phyloP scores from a whole-genome alignment of 2,113 vertebrate genomes.

The Sander vitreus region DNA sequence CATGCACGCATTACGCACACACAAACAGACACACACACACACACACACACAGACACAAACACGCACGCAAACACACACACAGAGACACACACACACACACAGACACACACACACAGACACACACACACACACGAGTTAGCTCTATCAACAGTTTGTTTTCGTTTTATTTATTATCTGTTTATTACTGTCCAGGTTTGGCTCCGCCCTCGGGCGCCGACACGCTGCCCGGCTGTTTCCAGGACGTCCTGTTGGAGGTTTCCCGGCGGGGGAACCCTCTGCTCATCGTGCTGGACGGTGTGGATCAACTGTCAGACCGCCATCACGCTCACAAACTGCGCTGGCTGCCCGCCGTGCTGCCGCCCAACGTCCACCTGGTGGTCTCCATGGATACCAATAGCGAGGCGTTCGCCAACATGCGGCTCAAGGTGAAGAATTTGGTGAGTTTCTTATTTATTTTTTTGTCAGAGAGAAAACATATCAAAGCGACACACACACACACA shows the following conservation, averaged over 20 bases:
- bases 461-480: too few relatives aligned
- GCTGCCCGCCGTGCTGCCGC: constrained; percentile 84
- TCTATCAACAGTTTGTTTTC: too few relatives aligned
- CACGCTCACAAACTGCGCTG: constrained; percentile 74
- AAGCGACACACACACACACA: too few relatives aligned
- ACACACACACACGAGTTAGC: too few relatives aligned
- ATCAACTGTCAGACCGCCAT: constrained; percentile 74
- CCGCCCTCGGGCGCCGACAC: constrained; percentile 67
- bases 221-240: constrained; percentile 80
- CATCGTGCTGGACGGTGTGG: constrained; percentile 85
- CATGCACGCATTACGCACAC: too few relatives aligned
- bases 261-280: constrained; percentile 75
- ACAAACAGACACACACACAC: too few relatives aligned
- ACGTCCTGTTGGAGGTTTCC: constrained; percentile 79
- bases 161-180: too few relatives aligned
- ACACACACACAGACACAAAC: too few relatives aligned
- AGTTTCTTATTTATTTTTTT: constrained; percentile 41
- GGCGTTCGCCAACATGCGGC: constrained; percentile 60
- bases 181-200: constrained; percentile 77
- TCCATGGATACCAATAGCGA: constrained; percentile 75
- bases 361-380: constrained; percentile 83
- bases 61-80: too few relatives aligned
- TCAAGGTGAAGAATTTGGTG: constrained; percentile 31
- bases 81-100: too few relatives aligned
- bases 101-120: too few relatives aligned